These are phyloP conservation scores for Creontiades dilutus DNA, from an alignment of 2,888 invertebrate species.

Conservation along the genomic window DNA sequence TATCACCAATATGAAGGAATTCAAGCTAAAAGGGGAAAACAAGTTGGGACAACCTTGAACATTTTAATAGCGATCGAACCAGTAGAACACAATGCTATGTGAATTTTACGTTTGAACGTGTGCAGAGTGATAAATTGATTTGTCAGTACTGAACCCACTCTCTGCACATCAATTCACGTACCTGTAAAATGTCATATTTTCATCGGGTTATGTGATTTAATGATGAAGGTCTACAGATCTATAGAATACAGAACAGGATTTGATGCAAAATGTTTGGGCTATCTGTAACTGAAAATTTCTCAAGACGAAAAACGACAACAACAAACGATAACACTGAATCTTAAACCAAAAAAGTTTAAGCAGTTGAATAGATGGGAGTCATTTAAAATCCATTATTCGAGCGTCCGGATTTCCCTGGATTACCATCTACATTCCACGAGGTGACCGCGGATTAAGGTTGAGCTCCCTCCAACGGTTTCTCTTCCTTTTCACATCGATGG, in stretches of 20 bases:
- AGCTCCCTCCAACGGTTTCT: not conserved
- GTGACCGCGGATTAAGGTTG: not conserved
- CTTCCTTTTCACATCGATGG: not conserved
- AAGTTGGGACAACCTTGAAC: too few relatives aligned
- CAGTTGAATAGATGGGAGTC: not conserved
- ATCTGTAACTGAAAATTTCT: not conserved
- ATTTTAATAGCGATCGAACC: too few relatives aligned
- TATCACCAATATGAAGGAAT: too few relatives aligned
- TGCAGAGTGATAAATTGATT: too few relatives aligned
- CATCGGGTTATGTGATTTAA: too few relatives aligned
- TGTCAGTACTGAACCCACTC: too few relatives aligned
- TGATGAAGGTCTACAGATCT: too few relatives aligned
- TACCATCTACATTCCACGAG: not conserved
- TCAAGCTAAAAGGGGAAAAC: too few relatives aligned
- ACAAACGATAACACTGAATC: not conserved
- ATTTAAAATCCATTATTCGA: constrained; percentile 28
- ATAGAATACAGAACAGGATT: not conserved
- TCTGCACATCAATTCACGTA: too few relatives aligned
- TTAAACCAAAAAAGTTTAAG: not conserved
- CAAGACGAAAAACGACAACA: not conserved
- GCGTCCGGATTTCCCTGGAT: not conserved
- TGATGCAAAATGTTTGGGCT: not conserved
- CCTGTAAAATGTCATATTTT: too few relatives aligned
- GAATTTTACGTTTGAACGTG: too few relatives aligned
- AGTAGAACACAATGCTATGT: too few relatives aligned